Conservation (phyloP, 2,797 vertebrate genomes). For the Chrosomus eos region DNA sequence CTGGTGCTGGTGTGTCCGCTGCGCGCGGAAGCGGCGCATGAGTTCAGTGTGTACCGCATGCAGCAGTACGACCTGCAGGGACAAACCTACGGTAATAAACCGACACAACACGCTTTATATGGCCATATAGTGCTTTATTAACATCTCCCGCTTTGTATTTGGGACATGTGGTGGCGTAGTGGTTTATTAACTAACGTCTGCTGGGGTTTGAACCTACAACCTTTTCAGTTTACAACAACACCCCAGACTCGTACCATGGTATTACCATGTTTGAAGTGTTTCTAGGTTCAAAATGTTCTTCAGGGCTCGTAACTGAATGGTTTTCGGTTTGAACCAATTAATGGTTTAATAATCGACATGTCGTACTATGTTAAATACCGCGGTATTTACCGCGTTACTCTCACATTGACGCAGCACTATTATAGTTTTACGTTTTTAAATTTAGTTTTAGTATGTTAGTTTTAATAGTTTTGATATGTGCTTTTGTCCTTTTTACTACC, state of each 20-base stretch:
- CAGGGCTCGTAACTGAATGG: background rate
- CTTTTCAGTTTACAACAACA: background rate
- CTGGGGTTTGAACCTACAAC: background rate
- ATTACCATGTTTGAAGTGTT: too few relatives aligned
- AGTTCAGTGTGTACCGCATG: conserved; percentile 99
- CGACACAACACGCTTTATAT: rapidly evolving
- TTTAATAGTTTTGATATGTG: background rate
- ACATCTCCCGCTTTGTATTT: background rate
- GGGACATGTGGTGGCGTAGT: background rate
- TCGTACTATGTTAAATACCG: background rate
- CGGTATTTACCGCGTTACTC: background rate
- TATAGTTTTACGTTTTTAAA: background rate
- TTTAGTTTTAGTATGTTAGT: background rate
- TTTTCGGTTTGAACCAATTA: background rate
- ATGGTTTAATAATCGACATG: background rate
- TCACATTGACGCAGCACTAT: background rate
- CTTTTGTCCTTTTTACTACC: background rate
- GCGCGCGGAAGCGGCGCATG: conserved; percentile 94
- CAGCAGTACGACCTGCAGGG: conserved; percentile 99
- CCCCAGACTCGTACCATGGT: background rate
- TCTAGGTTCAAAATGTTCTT: background rate
- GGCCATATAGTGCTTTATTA: background rate
- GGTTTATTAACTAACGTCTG: background rate
- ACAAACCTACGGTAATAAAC: conserved; percentile 89
- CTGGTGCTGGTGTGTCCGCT: conserved; percentile 92